Conservation (phyloP, 2,888 invertebrate species). For the Lordiphosa andalusiaca region DNA sequence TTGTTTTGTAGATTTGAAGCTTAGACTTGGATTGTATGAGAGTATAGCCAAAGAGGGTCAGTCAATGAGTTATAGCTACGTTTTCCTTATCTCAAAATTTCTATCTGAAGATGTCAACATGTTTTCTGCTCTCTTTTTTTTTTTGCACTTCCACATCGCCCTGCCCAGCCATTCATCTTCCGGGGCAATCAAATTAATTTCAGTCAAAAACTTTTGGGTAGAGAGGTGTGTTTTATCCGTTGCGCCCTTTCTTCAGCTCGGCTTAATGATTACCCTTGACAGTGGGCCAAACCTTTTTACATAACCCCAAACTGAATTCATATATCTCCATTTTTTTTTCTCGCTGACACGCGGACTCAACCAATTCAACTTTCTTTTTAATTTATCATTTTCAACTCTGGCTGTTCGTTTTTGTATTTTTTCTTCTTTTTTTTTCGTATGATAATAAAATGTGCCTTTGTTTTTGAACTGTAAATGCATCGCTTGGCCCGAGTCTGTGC, state of each 20-base stretch:
- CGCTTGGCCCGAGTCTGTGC: slow-evolving; percentile 51
- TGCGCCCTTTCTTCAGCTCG: slow-evolving; percentile 38
- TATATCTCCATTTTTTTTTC: no score
- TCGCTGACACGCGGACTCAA: background rate
- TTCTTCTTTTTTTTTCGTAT: slow-evolving; percentile 26
- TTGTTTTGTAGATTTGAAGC: slow-evolving; percentile 56
- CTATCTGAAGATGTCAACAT: slow-evolving; percentile 54
- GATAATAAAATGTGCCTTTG: slow-evolving; percentile 12
- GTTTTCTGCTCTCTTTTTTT: slow-evolving; percentile 44
- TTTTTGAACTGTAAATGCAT: slow-evolving; percentile 65
- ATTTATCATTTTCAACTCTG: slow-evolving; percentile 23
- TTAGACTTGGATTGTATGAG: background rate
- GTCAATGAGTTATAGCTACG: no score
- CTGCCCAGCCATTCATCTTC: slow-evolving; percentile 49
- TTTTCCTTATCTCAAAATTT: slow-evolving; percentile 2
- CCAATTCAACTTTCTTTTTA: slow-evolving; percentile 48
- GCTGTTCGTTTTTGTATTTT: no score
- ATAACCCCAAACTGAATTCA: background rate
- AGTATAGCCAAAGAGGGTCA: no score
- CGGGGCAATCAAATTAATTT: slow-evolving; percentile 67
- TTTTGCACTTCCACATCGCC: slow-evolving; percentile 44
- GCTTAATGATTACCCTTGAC: slow-evolving; percentile 56
- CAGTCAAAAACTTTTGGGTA: slow-evolving; percentile 43
- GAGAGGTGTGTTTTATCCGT: slow-evolving; percentile 51
- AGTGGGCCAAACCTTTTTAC: slow-evolving; percentile 4